Percentiles rank a stretch among this genome's conserved stretches.
phyloP scores from a whole-genome alignment of 2,113 vertebrate genomes.

The Athene noctua region DNA sequence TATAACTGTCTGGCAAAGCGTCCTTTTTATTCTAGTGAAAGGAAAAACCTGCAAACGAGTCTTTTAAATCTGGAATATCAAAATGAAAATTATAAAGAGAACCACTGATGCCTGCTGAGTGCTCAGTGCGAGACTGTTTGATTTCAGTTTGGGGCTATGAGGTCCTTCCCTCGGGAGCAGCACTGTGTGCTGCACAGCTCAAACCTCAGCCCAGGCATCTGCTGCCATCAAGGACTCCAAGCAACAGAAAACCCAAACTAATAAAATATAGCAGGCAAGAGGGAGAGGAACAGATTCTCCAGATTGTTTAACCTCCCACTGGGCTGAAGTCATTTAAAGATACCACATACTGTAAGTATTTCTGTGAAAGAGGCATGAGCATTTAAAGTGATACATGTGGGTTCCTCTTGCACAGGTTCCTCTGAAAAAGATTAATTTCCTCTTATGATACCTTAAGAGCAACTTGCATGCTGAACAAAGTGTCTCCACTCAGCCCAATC shows the following conservation, averaged over 20 bases:
- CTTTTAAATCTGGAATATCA: neutral
- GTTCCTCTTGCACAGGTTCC: neutral
- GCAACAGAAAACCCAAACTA: neutral
- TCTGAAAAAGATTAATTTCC: neutral
- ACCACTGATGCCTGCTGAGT: neutral
- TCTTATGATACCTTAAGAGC: neutral
- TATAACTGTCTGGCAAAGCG: neutral
- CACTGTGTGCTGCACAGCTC: neutral
- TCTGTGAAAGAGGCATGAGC: neutral
- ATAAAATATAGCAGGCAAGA: neutral
- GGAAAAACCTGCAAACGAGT: neutral
- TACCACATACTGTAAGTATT: accelerated
- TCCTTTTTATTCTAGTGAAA: neutral
- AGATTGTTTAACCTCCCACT: neutral
- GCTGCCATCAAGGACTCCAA: neutral
- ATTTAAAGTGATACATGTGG: neutral
- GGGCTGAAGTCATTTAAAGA: neutral
- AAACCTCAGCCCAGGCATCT: neutral
- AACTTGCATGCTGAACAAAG: neutral
- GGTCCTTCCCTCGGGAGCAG: neutral
- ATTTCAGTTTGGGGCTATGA: neutral
- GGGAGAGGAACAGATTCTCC: neutral
- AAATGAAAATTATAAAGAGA: neutral
- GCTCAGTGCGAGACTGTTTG: accelerated
- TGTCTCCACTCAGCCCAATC: neutral